Conservation (phyloP, 2,888 invertebrate genomes). For the Cloeon dipterum region DNA sequence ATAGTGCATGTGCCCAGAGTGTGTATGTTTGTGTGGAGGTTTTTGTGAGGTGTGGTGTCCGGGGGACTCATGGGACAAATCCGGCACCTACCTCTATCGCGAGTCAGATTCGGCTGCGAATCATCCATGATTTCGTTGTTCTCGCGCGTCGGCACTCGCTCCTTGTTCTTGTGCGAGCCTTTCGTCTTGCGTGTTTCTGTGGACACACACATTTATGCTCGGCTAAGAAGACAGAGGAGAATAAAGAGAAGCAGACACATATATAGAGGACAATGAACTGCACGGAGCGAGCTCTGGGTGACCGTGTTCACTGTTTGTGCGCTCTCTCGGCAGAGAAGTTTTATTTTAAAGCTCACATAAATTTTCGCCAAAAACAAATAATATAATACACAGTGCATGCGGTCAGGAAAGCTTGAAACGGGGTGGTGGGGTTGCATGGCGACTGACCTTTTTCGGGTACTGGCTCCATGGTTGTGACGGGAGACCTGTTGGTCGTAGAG, state of each 20-base stretch:
- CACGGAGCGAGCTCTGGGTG: too few species aligned
- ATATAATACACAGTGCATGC: too few species aligned
- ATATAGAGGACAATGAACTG: too few species aligned
- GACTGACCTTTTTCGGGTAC: constrained; percentile 1
- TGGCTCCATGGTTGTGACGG: constrained; percentile 4
- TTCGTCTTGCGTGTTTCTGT: constrained; percentile 5
- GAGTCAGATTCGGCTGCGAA: constrained; percentile 3
- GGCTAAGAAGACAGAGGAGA: too few species aligned
- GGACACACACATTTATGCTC: constrained; percentile 1
- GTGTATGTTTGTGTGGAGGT: too few species aligned
- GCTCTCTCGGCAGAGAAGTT: too few species aligned
- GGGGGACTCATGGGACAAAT: too few species aligned
- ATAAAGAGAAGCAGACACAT: too few species aligned
- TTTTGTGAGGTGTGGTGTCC: too few species aligned
- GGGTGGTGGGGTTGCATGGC: neutral
- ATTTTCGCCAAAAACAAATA: neutral
- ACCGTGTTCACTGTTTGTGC: too few species aligned
- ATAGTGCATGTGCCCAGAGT: too few species aligned
- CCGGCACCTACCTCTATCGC: constrained; percentile 5
- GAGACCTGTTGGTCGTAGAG: constrained; percentile 4
- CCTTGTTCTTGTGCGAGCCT: constrained; percentile 4
- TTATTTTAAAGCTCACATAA: too few species aligned
- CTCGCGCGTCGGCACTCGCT: constrained; percentile 4
- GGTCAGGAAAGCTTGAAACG: neutral
- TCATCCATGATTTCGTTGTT: constrained; percentile 6